Conservation (phyloP, 2,113 vertebrate species). For the Poeciliopsis occidentalis region DNA sequence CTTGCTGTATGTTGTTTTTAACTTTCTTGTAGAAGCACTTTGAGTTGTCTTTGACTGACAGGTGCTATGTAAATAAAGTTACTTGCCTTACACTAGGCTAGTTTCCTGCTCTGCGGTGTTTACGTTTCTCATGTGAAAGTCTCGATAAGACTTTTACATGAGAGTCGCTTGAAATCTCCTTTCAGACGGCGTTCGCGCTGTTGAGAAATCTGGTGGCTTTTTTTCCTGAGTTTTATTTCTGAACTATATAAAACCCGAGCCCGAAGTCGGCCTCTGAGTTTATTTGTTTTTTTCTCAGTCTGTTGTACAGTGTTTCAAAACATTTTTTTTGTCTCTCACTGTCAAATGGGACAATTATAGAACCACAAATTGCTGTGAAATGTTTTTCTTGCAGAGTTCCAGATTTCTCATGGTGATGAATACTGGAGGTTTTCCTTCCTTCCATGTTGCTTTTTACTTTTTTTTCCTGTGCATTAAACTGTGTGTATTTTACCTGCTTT, state of each 20-base stretch:
- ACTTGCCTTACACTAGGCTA: too few relatives aligned
- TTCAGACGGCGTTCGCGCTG: neutral
- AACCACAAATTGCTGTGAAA: too few relatives aligned
- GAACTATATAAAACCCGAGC: too few relatives aligned
- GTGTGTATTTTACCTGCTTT: neutral
- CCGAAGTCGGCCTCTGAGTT: too few relatives aligned
- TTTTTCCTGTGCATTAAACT: neutral
- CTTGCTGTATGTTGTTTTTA: too few relatives aligned
- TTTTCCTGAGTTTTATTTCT: neutral
- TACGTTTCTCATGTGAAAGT: neutral
- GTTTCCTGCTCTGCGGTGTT: neutral
- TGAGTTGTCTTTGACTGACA: too few relatives aligned
- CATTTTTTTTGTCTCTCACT: too few relatives aligned
- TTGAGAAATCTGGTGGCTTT: neutral
- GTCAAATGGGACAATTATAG: too few relatives aligned
- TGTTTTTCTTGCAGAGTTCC: neutral
- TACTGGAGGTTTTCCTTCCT: neutral
- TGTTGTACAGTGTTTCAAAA: too few relatives aligned
- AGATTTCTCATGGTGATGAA: neutral
- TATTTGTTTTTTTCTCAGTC: too few relatives aligned
- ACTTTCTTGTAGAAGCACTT: too few relatives aligned
- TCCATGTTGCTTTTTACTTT: neutral
- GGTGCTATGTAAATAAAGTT: too few relatives aligned
- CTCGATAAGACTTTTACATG: neutral
- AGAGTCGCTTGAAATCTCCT: neutral